A percentile compares a stretch with the other conserved stretches of the same genome.
phyloP scores from a whole-genome alignment of 2,797 vertebrate genomes.

The Eleutherodactylus coqui region DNA sequence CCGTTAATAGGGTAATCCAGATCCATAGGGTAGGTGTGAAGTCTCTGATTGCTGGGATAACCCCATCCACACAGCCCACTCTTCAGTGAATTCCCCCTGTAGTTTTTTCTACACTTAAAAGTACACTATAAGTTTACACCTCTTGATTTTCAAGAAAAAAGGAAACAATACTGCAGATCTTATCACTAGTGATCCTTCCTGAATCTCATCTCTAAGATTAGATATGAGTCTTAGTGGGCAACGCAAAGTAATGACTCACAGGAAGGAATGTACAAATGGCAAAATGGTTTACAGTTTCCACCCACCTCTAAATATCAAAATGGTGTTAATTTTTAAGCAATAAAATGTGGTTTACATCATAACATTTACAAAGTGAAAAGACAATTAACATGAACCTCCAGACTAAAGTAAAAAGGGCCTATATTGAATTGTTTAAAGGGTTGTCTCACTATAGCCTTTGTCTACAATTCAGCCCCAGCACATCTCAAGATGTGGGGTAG shows the following conservation, averaged over 20 bases:
- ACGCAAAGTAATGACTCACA: slow-evolving; percentile 28
- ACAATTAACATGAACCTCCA: not conserved
- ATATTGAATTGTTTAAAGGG: too few relatives aligned
- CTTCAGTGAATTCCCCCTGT: not conserved
- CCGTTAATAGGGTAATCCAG: too few relatives aligned
- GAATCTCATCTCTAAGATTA: not conserved
- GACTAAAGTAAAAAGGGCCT: not conserved
- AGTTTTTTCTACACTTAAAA: not conserved
- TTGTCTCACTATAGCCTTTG: too few relatives aligned
- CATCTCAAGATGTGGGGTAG: too few relatives aligned
- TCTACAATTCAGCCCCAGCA: too few relatives aligned
- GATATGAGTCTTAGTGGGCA: not conserved
- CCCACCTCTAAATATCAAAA: not conserved
- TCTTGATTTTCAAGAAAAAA: not conserved
- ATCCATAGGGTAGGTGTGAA: too few relatives aligned
- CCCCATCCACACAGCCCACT: not conserved
- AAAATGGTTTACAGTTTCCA: not conserved
- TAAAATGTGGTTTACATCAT: not conserved
- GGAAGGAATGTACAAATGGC: not conserved
- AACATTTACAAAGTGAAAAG: not conserved
- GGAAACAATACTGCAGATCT: slow-evolving; percentile 16
- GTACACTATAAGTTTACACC: not conserved
- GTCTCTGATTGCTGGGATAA: too few relatives aligned
- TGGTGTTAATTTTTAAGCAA: not conserved
- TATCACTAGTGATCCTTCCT: slow-evolving; percentile 7